Base-by-base conservation (phyloP, 1,140 invertebrate genomes). In the Halictus rubicundus region DNA sequence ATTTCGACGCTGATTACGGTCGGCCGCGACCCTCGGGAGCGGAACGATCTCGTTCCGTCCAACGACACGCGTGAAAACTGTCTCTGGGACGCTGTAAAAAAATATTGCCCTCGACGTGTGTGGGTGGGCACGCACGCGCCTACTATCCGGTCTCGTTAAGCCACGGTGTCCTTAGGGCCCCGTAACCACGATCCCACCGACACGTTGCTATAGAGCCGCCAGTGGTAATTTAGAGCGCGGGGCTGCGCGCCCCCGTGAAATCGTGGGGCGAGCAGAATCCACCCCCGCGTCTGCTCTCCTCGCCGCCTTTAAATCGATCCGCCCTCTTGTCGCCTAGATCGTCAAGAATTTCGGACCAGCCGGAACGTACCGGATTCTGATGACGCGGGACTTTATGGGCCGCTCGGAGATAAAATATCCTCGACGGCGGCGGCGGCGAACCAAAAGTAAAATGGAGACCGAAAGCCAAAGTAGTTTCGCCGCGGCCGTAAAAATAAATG, bases 111-210 rank as follows among this genome's bases (percentile, higher is more conserved):
- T 54, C 37, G 49, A 60, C 6, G 25, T n/a, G 39, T 25, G 65
- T 57, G 66, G 77, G 46, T 71, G 64, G 63, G 60, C 57, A 81
- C 71, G 70, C 60, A 72, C 32, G 27, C 64, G 65, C 39, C 57
- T 65, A 69, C 39, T n/a, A 74, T 21, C n/a, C 42, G 63, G 66
- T 59, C 77, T 75, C 65, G 70, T 84, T 83, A 80, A 80, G 49
- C 46, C 54, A 14, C 68, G 70, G 21, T 23, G 49, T 76, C 59
- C 70, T 49, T 52, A 52, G 61, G 57, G 64, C 61, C 27, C 32
- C 32, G 37, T 63, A 63, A n/a, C 12, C 10, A 46, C 49, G 25
- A 49, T 49, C 49, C 49, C 19, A 32, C 37, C 21, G 65, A 14
- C 32, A 42, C 52, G 72, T 75, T 37, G 60, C n/a, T 37, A 37